Evolutionary conservation across 2,113 vertebrate genomes (phyloP).

Genomic region (Echinops telfairi): DNA sequence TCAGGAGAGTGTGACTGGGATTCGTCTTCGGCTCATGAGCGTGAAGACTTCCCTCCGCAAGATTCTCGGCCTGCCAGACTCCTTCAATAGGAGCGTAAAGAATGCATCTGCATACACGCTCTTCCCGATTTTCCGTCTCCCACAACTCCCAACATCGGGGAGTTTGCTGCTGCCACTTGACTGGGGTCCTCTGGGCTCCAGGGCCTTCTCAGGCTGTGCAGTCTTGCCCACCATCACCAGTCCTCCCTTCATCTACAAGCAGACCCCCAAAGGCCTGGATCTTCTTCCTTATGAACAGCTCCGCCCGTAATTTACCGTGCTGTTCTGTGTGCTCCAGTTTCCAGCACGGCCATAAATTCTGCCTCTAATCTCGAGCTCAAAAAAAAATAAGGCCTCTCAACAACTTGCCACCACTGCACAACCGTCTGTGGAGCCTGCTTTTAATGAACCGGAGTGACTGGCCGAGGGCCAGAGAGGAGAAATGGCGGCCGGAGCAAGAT

Average conservation of each 20-base stretch:
- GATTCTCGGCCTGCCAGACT: too few species aligned
- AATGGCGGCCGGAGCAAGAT: accelerated
- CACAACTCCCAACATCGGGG: neutral
- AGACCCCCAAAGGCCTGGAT: neutral
- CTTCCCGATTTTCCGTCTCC: neutral
- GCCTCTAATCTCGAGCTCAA: neutral
- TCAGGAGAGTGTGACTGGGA: too few species aligned
- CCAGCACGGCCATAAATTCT: conserved; percentile 5
- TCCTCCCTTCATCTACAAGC: neutral
- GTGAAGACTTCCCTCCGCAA: too few species aligned
- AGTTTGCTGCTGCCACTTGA: neutral
- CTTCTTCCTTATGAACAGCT: neutral
- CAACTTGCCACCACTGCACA: neutral
- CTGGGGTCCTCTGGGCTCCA: neutral
- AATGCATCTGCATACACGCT: too few species aligned
- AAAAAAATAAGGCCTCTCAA: neutral
- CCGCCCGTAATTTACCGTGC: neutral
- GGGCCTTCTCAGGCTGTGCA: accelerated
- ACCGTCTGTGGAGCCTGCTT: neutral
- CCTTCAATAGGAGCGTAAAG: too few species aligned
- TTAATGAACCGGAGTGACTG: neutral
- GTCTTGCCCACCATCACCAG: accelerated
- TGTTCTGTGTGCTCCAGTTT: neutral
- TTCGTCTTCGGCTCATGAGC: too few species aligned
- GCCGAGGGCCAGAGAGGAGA: neutral